Percentiles rank a stretch among this genome's conserved stretches.
Conservation (phyloP, 2,113 vertebrate species). For the Sorex araneus region DNA sequence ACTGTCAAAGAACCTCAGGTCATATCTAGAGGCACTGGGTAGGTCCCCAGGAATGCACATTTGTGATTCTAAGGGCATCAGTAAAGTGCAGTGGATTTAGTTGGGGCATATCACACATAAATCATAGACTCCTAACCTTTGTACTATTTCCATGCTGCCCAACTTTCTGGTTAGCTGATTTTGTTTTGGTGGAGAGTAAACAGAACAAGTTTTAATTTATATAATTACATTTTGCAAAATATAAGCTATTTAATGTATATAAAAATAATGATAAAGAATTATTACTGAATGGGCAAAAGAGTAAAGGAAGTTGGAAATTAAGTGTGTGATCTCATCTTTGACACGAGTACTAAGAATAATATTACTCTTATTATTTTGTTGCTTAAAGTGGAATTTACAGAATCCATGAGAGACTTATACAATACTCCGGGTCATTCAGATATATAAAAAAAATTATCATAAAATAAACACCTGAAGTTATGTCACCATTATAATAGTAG, state of each 20-base stretch:
- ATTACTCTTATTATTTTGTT: neutral
- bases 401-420: neutral
- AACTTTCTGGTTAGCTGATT: neutral
- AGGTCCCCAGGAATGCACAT: too few relatives aligned
- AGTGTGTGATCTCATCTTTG: neutral
- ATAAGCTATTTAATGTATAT: neutral
- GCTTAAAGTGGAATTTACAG: slow-evolving; percentile 27
- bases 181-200: neutral
- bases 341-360: neutral
- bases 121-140: too few relatives aligned
- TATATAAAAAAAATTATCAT: neutral
- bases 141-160: too few relatives aligned
- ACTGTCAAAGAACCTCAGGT: too few relatives aligned
- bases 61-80: too few relatives aligned
- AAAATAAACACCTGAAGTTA: slow-evolving; percentile 15
- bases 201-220: neutral
- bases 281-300: neutral
- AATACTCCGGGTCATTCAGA: neutral
- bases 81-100: too few relatives aligned
- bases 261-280: neutral
- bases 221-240: slow-evolving; percentile 12
- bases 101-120: too few relatives aligned
- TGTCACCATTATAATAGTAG: neutral
- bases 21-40: too few relatives aligned
- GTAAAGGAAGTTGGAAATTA: neutral